Evolutionary conservation across 2,797 vertebrate species (phyloP).

Genomic region (Diglossa cyanea): DNA sequence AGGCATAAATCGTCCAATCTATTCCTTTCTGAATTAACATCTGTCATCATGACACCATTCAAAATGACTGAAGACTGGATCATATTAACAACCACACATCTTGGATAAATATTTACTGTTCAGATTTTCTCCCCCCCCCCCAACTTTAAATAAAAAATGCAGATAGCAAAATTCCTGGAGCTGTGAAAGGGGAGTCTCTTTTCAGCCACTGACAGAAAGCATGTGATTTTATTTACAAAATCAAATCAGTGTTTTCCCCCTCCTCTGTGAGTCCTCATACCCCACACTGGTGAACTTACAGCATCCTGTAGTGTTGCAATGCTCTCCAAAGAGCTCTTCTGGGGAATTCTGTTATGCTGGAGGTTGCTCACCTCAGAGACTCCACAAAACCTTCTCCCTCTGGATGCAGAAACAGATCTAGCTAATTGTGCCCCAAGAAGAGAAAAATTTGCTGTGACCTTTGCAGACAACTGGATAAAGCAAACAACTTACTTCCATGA

Average conservation of each 20-base stretch:
- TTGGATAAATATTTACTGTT: conserved; percentile 66
- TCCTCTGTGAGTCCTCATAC: background rate
- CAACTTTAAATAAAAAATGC: background rate
- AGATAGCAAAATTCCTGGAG: conserved; percentile 23
- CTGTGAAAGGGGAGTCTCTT: conserved; percentile 3
- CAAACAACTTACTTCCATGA: background rate
- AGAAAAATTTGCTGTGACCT: background rate
- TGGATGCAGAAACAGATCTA: background rate
- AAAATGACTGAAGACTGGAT: conserved; percentile 64
- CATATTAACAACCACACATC: conserved; percentile 61
- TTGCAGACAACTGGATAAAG: background rate
- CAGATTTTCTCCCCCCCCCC: background rate
- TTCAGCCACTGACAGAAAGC: background rate
- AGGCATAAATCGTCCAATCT: conserved; percentile 64
- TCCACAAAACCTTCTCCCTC: background rate
- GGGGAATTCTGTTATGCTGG: background rate
- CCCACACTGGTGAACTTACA: background rate
- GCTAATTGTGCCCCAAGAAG: background rate
- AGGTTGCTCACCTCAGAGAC: background rate
- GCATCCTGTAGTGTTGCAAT: background rate
- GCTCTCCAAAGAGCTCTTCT: background rate
- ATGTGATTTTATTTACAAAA: conserved; percentile 39
- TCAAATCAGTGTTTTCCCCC: background rate
- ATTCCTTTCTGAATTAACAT: conserved; percentile 69
- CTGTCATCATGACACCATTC: conserved; percentile 60